Evolutionary conservation across 2,113 vertebrate genomes (phyloP), one percentile per base, ranked within the genome.

Genomic region (Nestor notabilis): DNA sequence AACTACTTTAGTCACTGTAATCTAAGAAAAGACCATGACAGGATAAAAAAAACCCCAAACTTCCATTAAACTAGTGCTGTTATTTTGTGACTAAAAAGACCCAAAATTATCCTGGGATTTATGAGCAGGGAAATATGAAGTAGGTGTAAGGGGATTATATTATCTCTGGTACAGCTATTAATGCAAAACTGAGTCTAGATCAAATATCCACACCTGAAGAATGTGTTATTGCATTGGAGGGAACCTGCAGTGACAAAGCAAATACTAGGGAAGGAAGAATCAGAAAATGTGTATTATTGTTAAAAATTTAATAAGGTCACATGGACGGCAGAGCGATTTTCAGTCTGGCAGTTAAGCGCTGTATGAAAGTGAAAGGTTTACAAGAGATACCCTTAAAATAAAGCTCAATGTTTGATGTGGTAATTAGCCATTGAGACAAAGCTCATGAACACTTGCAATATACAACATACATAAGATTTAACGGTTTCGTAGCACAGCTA

Each of bases 231-330:
- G 24, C 52, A 19, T 41, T 64, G 20, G 21, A 74, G 21, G 24
- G 49, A 87, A 39, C 0, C 0, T 47, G 13, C 17, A 47, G 13
- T 1, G 1, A 49, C 21, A 24, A 71, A 58, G 81, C 24, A 86
- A 76, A 58, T 46, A 28, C 10, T 20, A 15, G 19, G 19, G 33
- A 78, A 80, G 28, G 29, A 56, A 49, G 24, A 69, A 81, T 21
- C 10, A 3, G 24, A 87, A 89, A 72, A 63, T 21, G 8, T 25
- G 4, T 68, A 46, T 61, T 41, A 44, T 44, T 65, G 31, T 9
- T 69, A 13, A 56, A 86, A 18, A 69, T 83, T 77, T 41, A 47
- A 81, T 19, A 46, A 89, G 24, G 9, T 64, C 44, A 19, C 0
- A 0, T 64, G 46, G n/a, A 50, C 10, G 83, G 29, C n/a, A 49